Evolutionary conservation across 2,113 vertebrate genomes (phyloP).

Genomic region (Gulo gulo): DNA sequence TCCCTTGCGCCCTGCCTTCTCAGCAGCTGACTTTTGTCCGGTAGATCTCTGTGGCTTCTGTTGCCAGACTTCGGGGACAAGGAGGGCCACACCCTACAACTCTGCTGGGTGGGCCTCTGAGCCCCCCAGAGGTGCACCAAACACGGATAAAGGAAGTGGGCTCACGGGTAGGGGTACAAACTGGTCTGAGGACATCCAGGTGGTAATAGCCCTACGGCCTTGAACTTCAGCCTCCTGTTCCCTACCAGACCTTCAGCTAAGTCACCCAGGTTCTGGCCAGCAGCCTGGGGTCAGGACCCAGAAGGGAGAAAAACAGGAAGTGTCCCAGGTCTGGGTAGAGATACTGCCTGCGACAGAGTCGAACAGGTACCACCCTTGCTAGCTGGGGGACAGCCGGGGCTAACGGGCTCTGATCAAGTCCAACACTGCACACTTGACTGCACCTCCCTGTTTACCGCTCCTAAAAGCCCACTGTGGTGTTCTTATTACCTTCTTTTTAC

Average conservation of each 20-base stretch:
- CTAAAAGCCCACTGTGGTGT: neutral
- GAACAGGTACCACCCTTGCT: neutral
- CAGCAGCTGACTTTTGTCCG: too few relatives aligned
- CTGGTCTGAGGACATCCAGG: neutral
- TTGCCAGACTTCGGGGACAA: neutral
- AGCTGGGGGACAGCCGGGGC: neutral
- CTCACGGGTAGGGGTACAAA: neutral
- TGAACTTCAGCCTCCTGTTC: neutral
- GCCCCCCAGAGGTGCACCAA: neutral
- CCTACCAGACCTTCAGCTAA: neutral
- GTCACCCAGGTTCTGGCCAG: neutral
- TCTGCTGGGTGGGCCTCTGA: neutral
- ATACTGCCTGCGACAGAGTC: neutral
- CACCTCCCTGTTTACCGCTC: neutral
- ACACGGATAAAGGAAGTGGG: neutral
- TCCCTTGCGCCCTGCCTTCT: neutral
- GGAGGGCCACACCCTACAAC: neutral
- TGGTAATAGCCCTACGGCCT: neutral
- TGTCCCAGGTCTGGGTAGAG: rapidly evolving
- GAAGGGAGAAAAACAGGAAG: neutral
- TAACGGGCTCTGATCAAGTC: neutral
- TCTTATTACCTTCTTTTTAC: neutral
- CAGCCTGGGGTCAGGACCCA: neutral
- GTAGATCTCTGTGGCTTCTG: neutral
- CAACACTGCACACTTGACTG: rapidly evolving